These are phyloP conservation scores for Anarrhichthys ocellatus DNA, from an alignment of 2,113 vertebrate species.

Conservation along the genomic window DNA sequence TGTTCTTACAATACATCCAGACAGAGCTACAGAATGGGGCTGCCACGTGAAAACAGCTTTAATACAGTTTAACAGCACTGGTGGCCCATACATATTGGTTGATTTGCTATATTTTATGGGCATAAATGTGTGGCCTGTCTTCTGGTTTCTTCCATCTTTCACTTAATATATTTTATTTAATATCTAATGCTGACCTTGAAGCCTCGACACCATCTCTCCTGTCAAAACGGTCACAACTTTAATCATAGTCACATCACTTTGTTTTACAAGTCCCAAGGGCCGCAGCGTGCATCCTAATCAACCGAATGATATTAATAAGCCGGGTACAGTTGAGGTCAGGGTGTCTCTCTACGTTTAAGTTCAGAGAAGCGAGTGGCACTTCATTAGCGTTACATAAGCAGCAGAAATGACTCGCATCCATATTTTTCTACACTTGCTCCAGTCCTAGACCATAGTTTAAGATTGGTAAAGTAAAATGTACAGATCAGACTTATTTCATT, in stretches of 20 bases:
- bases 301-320: constrained; percentile 40
- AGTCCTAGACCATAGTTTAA: not conserved
- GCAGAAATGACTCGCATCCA: not conserved
- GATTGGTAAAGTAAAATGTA: not conserved
- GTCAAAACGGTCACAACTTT: constrained; percentile 11
- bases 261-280: constrained; percentile 26
- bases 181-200: constrained; percentile 20
- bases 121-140: not conserved
- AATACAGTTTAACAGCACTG: too few relatives aligned
- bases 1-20: too few relatives aligned
- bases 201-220: not conserved
- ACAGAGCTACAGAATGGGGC: too few relatives aligned
- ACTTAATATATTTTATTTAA: not conserved
- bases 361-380: constrained; percentile 7
- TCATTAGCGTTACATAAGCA: constrained; percentile 19
- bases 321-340: constrained; percentile 43
- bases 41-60: too few relatives aligned
- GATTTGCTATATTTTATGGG: not conserved
- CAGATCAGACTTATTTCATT: too few relatives aligned
- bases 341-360: constrained; percentile 8
- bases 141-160: not conserved
- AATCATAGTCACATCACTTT: constrained; percentile 42
- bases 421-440: not conserved
- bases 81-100: too few relatives aligned
- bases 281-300: constrained; percentile 18